Evolutionary conservation across 2,888 invertebrate species (phyloP).

Genomic region (Mythimna impura): DNA sequence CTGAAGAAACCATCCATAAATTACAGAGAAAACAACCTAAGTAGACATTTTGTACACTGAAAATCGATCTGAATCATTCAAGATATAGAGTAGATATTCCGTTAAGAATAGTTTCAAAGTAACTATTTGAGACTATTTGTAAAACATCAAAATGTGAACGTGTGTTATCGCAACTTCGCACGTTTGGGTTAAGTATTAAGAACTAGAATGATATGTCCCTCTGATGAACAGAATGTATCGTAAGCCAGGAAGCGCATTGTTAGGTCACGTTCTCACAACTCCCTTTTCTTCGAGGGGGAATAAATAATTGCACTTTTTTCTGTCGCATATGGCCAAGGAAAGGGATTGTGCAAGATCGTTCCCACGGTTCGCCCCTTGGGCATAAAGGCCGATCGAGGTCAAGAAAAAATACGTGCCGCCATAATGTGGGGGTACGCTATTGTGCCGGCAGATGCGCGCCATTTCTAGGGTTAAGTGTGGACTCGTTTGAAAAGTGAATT

Average conservation of each 20-base stretch:
- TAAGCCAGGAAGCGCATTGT: constrained; percentile 90
- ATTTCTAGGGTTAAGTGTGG: constrained; percentile 87
- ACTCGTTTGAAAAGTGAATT: constrained; percentile 83
- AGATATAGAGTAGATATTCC: constrained; percentile 67
- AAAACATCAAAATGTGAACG: constrained; percentile 74
- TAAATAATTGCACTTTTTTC: constrained; percentile 91
- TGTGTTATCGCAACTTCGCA: constrained; percentile 77
- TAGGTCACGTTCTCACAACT: constrained; percentile 91
- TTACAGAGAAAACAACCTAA: constrained; percentile 66
- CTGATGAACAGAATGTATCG: constrained; percentile 81
- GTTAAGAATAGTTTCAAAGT: constrained; percentile 62
- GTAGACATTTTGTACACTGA: constrained; percentile 19
- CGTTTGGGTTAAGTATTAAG: constrained; percentile 76
- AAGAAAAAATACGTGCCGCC: constrained; percentile 89
- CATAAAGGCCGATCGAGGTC: constrained; percentile 88
- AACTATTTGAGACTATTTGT: constrained; percentile 82
- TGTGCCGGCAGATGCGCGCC: constrained; percentile 86
- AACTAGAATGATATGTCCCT: constrained; percentile 77
- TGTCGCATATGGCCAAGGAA: constrained; percentile 90
- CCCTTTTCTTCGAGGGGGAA: constrained; percentile 90
- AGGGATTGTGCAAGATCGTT: constrained; percentile 88
- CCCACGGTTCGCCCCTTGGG: constrained; percentile 89
- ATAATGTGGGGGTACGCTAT: constrained; percentile 87
- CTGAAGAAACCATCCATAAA: constrained; percentile 81
- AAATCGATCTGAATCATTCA: constrained; percentile 62